These are phyloP conservation scores for Drosophila burlai DNA, from an alignment of 1,140 invertebrate genomes.

Conservation along the genomic window DNA sequence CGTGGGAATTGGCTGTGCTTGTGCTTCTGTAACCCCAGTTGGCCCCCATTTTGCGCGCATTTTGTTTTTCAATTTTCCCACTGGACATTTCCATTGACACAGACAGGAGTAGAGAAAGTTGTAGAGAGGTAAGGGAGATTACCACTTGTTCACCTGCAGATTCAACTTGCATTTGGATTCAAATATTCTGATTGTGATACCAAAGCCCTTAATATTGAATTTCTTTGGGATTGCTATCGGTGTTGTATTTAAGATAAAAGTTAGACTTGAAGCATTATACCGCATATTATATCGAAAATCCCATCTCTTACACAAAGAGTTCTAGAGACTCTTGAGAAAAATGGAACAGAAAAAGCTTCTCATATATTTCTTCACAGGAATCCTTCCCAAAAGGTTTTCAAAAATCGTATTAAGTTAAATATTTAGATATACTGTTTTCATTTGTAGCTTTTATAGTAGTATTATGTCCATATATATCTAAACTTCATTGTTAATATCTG, in stretches of 20 bases:
- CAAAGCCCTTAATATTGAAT: neutral
- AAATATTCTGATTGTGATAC: conserved; percentile 14
- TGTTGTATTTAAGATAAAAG: too few species aligned
- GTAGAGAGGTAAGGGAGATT: neutral
- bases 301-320: neutral
- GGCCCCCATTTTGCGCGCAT: conserved; percentile 80
- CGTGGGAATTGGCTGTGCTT: conserved; percentile 65
- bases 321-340: neutral
- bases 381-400: too few species aligned
- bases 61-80: conserved; percentile 67
- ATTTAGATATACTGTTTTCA: too few species aligned
- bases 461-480: too few species aligned
- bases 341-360: neutral
- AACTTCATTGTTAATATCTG: too few species aligned
- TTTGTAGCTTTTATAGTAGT: too few species aligned
- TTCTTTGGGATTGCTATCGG: neutral
- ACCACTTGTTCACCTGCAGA: conserved; percentile 35
- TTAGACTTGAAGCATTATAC: neutral
- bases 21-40: conserved; percentile 77
- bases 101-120: conserved; percentile 2
- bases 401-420: too few species aligned
- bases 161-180: conserved; percentile 19
- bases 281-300: neutral
- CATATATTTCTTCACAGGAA: neutral
- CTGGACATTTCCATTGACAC: conserved; percentile 55